Evolutionary conservation across 1,140 invertebrate species (phyloP), one percentile per base, ranked within the genome.

Genomic region (Diorhabda carinulata): DNA sequence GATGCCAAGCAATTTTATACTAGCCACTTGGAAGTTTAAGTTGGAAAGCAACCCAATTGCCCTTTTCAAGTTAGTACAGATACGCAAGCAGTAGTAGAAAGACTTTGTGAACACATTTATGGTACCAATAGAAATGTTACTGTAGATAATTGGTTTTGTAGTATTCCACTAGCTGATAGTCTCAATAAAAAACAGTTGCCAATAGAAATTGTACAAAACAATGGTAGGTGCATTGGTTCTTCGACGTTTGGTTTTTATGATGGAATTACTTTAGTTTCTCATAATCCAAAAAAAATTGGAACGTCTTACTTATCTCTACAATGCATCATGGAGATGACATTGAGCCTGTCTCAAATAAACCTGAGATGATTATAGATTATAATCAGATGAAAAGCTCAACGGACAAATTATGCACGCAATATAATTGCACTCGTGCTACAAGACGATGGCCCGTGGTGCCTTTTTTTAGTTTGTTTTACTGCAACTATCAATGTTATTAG

Each of bases 71-170:
- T 67, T 2, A 69, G 42, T 57, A 69, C 68, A 42, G 43, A 56
- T 4, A 40, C 67, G 43, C 6, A 9, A 6, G 10, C 5, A 10
- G 10, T 69, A 58, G 61, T 69, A 8, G 25, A 61, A 25, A 3
- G 74, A 44, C 64, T 80, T 3, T 43, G 43, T 58, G 41, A 70
- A 45, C 74, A 74, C 52, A 72, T 79, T 70, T 63, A 73, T 42
- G 63, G 69, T 70, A 61, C 73, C 10, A 72, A 77, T 52, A 73
- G 78, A 63, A 79, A 77, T 64, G 70, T 81, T 8, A 78, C 77
- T 5, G 74, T 66, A 62, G 78, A 81, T 57, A 81, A 81, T 70
- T 81, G 77, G 76, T 79, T 80, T 67, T 74, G 72, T 42, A 80
- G 77, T 9, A 69, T 79, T 40, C 71, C 74, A 58, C 45, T 73